Conservation (phyloP, 2,797 vertebrate species). For the Botia kubotai region DNA sequence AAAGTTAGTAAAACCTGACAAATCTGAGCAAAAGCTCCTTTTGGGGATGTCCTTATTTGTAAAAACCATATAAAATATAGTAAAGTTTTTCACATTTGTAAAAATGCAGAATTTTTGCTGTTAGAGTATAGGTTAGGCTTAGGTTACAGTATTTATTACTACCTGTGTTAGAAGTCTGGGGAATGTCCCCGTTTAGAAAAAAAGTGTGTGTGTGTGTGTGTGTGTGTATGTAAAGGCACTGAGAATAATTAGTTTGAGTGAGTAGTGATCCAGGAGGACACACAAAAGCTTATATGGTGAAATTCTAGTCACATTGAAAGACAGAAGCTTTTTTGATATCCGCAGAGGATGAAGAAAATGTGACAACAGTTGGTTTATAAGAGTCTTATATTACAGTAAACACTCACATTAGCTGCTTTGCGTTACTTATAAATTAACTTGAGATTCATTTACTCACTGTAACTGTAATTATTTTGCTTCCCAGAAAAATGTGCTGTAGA, state of each 20-base stretch:
- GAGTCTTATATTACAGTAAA: background rate
- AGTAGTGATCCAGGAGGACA: slow-evolving; percentile 62
- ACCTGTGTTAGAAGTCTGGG: background rate
- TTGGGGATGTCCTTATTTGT: too few species aligned
- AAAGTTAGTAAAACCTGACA: too few species aligned
- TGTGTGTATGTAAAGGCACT: background rate
- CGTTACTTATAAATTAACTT: background rate
- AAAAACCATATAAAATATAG: too few species aligned
- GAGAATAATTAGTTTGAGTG: slow-evolving; percentile 38
- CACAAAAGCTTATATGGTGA: slow-evolving; percentile 64
- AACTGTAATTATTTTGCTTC: slow-evolving; percentile 3
- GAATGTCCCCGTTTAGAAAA: background rate
- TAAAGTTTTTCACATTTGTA: too few species aligned
- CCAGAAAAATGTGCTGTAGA: slow-evolving; percentile 23
- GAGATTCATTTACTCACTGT: background rate
- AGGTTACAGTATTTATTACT: too few species aligned
- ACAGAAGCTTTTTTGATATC: slow-evolving; percentile 40
- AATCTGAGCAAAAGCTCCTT: too few species aligned
- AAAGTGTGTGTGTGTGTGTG: slow-evolving; percentile 17
- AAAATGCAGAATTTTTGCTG: too few species aligned
- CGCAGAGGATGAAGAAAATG: background rate
- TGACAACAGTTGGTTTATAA: background rate
- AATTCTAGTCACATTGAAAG: slow-evolving; percentile 58
- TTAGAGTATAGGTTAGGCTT: too few species aligned
- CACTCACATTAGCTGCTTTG: background rate